Evolutionary conservation across 1,140 invertebrate genomes (phyloP), one percentile per base, ranked within the genome.

Genomic region (Saccostrea cuccullata): DNA sequence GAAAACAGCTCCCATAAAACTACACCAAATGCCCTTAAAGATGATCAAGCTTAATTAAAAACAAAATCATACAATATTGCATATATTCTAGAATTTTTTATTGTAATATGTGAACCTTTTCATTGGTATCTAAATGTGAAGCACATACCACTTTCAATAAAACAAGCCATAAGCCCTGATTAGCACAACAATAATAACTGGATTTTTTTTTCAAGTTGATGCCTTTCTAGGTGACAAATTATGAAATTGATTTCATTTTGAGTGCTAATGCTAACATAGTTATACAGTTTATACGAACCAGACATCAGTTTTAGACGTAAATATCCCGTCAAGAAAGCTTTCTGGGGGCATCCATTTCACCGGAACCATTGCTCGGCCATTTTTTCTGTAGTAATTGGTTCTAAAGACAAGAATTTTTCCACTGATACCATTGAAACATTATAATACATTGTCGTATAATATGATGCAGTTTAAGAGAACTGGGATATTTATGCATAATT

Each of bases 1-100:
- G 98, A 98, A 96, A 95, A 94, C 20, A 98, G 97, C 95, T 99
- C 98, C 98, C 98, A 99, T 6, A 99, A 95, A 12, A 99, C 95
- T 11, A 99, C 98, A 0, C 98, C 98, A 95, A 98, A 99, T 1
- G 98, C 98, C 97, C 97, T 84, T 11, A n/a, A 84, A 84, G 30
- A 30, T 55, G 0, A 55, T 23, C 23, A 30, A 82, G 1, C 0
- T 82, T 0, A n/a, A 77, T 77, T 77, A 26, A 36, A 36, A 47
- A 12, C 11, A 36, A 82, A 8, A 3, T 0, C 0, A 82, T 36
- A 5, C 9, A 47, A 9, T n/a, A 6, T 47, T 47, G 5, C 6
- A 8, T 47, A 47, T 1, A 6, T 47, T 47, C 47, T 47, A 47
- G 47, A 47, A 8, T 47, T 47, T 47, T 47, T 6, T 9, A 47